These are phyloP conservation scores for Hemiprocne comata DNA, from an alignment of 2,113 vertebrate genomes.

Conservation along the genomic window DNA sequence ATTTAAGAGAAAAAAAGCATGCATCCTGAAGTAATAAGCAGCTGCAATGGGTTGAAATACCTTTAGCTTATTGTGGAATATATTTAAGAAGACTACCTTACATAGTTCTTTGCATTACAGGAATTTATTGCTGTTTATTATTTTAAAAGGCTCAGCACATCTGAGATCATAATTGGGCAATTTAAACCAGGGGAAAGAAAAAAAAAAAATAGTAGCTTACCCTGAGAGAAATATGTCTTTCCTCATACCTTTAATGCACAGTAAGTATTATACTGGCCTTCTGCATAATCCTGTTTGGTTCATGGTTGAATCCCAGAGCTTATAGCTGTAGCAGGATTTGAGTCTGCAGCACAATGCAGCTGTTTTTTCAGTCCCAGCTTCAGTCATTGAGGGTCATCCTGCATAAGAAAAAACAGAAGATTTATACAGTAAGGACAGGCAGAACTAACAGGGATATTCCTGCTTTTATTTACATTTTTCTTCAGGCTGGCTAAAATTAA, in stretches of 20 bases:
- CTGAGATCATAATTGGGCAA: not conserved
- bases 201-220: constrained; percentile 32
- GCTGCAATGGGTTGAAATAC: not conserved
- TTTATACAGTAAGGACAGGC: constrained; percentile 35
- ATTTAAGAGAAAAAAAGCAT: not conserved
- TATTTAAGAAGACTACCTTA: not conserved
- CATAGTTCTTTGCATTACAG: not conserved
- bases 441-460: not conserved
- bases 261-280: not conserved
- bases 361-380: constrained; percentile 66
- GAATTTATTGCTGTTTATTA: not conserved
- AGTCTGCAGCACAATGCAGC: constrained; percentile 81
- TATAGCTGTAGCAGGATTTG: constrained; percentile 49
- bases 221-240: not conserved
- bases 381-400: constrained; percentile 49
- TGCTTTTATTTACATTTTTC: not conserved
- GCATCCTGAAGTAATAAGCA: constrained; percentile 12
- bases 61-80: not conserved
- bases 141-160: not conserved
- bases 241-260: constrained; percentile 21
- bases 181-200: not conserved
- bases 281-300: constrained; percentile 45
- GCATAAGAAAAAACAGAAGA: not conserved
- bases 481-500: not conserved
- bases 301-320: constrained; percentile 42